Evolutionary conservation across 1,140 invertebrate species (phyloP).

Genomic region (Drosophila nannoptera): DNA sequence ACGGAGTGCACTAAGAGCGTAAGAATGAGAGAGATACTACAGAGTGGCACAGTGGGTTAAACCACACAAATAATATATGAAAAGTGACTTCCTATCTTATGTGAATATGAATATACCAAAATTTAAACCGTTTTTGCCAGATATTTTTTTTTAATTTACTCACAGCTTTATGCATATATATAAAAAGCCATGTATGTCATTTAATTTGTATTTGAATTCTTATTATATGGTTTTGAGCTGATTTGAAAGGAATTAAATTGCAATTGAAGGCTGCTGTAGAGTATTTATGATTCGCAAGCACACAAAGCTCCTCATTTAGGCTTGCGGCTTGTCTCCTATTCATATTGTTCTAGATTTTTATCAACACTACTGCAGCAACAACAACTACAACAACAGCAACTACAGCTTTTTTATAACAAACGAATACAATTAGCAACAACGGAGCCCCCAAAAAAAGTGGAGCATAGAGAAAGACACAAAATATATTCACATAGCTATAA

Average conservation of each 20-base stretch:
- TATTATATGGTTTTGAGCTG: background rate
- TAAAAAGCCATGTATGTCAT: background rate
- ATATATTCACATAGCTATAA: constrained; percentile 18
- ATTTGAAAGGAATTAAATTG: background rate
- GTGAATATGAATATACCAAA: background rate
- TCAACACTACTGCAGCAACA: constrained; percentile 58
- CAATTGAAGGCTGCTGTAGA: constrained; percentile 1
- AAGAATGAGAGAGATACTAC: constrained; percentile 16
- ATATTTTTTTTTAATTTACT: background rate
- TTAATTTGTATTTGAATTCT: background rate
- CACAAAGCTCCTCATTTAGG: background rate
- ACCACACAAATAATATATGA: background rate
- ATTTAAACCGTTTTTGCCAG: background rate
- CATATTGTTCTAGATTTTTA: constrained; percentile 55
- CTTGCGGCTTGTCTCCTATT: background rate
- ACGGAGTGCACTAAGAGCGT: constrained; percentile 24
- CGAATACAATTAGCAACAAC: constrained; percentile 69
- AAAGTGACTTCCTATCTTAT: background rate
- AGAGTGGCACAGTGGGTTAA: constrained; percentile 38
- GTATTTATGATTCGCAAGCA: constrained; percentile 6
- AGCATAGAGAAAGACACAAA: constrained; percentile 52
- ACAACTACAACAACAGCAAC: constrained; percentile 34
- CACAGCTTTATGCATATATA: background rate
- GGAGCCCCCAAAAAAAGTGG: constrained; percentile 45
- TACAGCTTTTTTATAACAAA: constrained; percentile 52